These are phyloP conservation scores for Crocuta crocuta DNA, from an alignment of 2,113 vertebrate species.

Conservation along the genomic window DNA sequence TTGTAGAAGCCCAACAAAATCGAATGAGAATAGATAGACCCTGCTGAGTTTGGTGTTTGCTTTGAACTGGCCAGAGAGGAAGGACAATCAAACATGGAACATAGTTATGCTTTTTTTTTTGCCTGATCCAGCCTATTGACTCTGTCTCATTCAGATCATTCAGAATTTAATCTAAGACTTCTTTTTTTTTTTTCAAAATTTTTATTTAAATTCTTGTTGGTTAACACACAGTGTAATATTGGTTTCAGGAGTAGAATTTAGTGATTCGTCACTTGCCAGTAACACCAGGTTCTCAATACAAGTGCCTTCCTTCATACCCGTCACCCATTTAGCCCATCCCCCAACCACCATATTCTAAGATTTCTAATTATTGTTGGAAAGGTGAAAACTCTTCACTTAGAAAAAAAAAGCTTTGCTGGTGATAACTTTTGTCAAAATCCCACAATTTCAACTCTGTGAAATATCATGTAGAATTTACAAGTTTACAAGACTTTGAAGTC, in stretches of 20 bases:
- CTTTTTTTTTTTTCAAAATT: too few relatives aligned
- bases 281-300: too few relatives aligned
- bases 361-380: background rate
- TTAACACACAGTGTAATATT: too few relatives aligned
- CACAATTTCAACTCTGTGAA: background rate
- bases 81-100: background rate
- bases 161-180: background rate
- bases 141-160: background rate
- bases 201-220: too few relatives aligned
- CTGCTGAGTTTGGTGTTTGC: background rate
- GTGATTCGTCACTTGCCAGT: too few relatives aligned
- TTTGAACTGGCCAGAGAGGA: background rate
- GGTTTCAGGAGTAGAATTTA: too few relatives aligned
- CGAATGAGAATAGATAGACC: background rate
- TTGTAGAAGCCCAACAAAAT: background rate
- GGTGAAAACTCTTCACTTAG: background rate
- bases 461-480: background rate
- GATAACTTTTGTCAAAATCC: background rate
- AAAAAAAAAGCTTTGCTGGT: background rate
- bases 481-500: background rate
- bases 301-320: too few relatives aligned
- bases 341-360: background rate
- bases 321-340: too few relatives aligned
- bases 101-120: background rate
- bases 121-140: background rate